Evolutionary conservation across 2,888 invertebrate species (phyloP), one percentile per base, ranked within the genome.

Genomic region (Hyles lineata): DNA sequence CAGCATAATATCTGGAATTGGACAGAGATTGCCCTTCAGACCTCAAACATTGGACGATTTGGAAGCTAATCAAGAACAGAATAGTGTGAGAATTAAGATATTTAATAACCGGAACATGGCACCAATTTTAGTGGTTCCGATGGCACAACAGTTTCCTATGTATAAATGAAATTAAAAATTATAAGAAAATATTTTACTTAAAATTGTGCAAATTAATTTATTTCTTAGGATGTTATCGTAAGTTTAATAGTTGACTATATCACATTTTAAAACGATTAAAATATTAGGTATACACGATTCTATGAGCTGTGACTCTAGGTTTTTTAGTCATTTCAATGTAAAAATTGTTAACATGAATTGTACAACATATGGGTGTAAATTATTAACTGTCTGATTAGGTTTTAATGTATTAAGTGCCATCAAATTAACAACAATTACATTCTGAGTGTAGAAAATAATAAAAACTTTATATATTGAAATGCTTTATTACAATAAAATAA

Each of bases 1-100:
- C 0, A 81, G 87, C 61, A 87, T 91, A 0, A 85, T 93, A 61
- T 85, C 90, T 17, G 88, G 87, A 11, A 88, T 92, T 21, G 90
- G 92, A 2, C 89, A 90, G 69, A 85, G 87, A 70, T 74, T 87
- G 23, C 90, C 90, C 2, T 88, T 92, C 72, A 80, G 87, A 55
- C 84, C 84, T 43, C 84, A 82, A 72, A 23, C 71, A 3, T 25
- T 58, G 25, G 71, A 74, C 25, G 35, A 50, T 11, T 35, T 69
- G 62, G 77, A 74, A 9, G 74, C 75, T 3, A 76, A 74, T 23
- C 82, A 78, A 61, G 79, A 79, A 32, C 76, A 77, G 55, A 76
- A 32, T 17, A 81, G 75, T 71, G 71, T 87, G 7, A 88, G 85
- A 7, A 72, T 86, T 23, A 88, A 84, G 61, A 80, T 82, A 25